Base-by-base conservation (phyloP, 1,140 invertebrate genomes). In the Drosophila bocqueti region DNA sequence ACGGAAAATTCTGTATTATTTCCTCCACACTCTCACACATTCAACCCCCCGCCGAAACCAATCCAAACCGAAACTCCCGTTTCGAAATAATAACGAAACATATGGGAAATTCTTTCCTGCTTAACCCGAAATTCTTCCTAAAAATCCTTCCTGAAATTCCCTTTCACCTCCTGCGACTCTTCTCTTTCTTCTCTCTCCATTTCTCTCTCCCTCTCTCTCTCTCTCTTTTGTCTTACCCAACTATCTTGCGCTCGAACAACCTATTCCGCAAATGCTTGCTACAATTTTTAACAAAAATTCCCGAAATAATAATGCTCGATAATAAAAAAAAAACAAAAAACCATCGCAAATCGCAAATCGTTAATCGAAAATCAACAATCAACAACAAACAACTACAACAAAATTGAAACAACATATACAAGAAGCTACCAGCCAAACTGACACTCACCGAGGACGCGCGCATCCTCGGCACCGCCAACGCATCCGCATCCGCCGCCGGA, bases 401-500 rank as follows among this genome's bases (percentile, higher is more conserved):
- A 60, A 40, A 34, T 34, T 31, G 5, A 16, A 63, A 65, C 58
- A 80, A 90, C 81, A 73, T 75, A 85, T 89, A 75, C 84, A 92
- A 93, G 92, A 93, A 93, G 92, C 81, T 93, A 80, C 92, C 92
- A 68, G 92, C 92, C 63, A 93, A 93, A 84, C 77, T 93, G 80
- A 93, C 92, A 83, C 81, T 93, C 74, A 93, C 92, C 73, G 92
- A 93, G 91, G 92, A 93, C 75, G 83, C 92, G 78, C 91, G 92
- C 80, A 90, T 93, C 64, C 69, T 93, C 74, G 91, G 74, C 94
- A 94, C 79, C 93, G 92, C 86, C 93, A 57, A 57, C 54, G 54
- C 54, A 57, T 57, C 54, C 21, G 54, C 52, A 36, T 54, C 52
- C 18, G 50, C 54, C 40, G 40, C 54, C 21, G 54, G 36, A 36